phyloP scores from a whole-genome alignment of 2,113 vertebrate genomes.

The Cnemophilus loriae region DNA sequence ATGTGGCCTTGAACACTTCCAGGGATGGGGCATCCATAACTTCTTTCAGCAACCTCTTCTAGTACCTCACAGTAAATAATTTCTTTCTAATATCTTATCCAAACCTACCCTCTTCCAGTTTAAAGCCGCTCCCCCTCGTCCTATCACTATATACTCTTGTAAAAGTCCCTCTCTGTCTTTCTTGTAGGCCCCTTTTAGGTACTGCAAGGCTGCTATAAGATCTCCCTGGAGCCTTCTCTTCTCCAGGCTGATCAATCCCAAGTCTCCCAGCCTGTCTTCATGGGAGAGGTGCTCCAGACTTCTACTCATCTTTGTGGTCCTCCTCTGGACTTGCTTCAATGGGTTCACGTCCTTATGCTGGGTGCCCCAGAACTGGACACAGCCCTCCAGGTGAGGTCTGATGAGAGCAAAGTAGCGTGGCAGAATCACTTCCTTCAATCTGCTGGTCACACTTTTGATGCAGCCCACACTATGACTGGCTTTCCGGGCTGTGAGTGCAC shows the following conservation, averaged over 20 bases:
- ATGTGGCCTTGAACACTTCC: neutral
- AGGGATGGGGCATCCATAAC: neutral
- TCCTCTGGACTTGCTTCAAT: fast-evolving
- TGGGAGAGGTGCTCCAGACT: neutral
- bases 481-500: neutral
- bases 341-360: fast-evolving
- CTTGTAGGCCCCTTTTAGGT: neutral
- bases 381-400: neutral
- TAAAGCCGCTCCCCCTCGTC: fast-evolving
- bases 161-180: neutral
- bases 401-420: neutral
- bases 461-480: neutral
- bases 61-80: neutral
- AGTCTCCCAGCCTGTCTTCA: neutral
- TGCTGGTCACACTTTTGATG: neutral
- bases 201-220: neutral
- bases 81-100: neutral
- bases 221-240: neutral
- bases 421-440: neutral
- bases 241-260: neutral
- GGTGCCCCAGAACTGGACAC: neutral
- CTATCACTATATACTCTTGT: neutral
- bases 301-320: fast-evolving
- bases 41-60: neutral
- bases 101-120: neutral